phyloP scores from a whole-genome alignment of 2,888 invertebrate genomes.

The Lingula anatina region DNA sequence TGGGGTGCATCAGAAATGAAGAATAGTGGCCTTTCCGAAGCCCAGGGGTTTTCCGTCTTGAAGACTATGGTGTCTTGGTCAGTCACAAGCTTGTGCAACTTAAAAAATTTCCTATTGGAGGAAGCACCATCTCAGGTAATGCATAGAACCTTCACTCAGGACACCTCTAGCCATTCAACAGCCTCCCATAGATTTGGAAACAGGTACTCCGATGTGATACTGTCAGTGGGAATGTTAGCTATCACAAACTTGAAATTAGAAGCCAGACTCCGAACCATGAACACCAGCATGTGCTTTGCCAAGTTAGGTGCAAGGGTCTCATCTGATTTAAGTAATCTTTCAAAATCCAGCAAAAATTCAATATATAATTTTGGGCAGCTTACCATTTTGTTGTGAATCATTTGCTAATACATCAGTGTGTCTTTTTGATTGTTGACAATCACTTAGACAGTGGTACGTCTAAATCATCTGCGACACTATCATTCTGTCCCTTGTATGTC shows the following conservation, averaged over 20 bases:
- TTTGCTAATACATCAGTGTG: no score
- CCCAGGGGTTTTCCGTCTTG: not conserved
- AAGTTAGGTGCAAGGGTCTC: not conserved
- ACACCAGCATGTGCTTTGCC: not conserved
- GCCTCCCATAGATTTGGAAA: not conserved
- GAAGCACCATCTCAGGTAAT: not conserved
- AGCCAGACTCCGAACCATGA: not conserved
- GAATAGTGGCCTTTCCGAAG: not conserved
- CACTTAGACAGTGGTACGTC: no score
- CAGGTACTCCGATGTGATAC: not conserved
- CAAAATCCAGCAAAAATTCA: no score
- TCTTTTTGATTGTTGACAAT: no score
- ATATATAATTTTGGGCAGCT: no score
- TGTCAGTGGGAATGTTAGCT: not conserved
- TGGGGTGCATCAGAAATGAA: conserved; percentile 13
- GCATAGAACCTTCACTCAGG: not conserved
- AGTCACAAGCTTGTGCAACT: not conserved
- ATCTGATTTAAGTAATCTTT: not conserved
- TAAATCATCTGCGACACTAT: no score
- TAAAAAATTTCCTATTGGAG: not conserved
- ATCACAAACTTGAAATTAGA: not conserved
- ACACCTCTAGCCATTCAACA: not conserved
- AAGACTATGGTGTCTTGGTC: not conserved
- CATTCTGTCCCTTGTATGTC: no score
- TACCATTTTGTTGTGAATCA: no score